Conservation (phyloP, 2,888 invertebrate genomes). For the Nasonovia ribisnigri region DNA sequence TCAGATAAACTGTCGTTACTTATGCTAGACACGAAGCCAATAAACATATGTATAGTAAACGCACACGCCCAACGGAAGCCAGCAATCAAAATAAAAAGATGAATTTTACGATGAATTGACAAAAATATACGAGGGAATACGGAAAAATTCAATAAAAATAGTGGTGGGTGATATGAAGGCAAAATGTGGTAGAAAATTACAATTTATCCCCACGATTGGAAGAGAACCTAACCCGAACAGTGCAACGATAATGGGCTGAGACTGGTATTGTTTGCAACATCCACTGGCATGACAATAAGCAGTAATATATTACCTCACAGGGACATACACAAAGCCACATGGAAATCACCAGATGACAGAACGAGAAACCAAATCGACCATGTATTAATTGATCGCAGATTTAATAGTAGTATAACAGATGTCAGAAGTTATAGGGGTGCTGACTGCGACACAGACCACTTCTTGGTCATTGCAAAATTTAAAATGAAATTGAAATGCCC, state of each 20-base stretch:
- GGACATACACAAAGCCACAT: too few relatives aligned
- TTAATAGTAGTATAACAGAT: too few relatives aligned
- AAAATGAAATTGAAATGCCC: background rate
- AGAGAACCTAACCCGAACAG: background rate
- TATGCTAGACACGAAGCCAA: background rate
- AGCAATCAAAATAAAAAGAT: background rate
- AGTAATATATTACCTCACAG: too few relatives aligned
- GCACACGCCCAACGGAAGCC: background rate
- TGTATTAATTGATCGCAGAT: too few relatives aligned
- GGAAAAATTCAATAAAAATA: background rate
- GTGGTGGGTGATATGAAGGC: background rate
- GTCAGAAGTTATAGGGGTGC: too few relatives aligned
- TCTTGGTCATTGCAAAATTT: background rate
- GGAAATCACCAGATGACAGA: too few relatives aligned
- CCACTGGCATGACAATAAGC: background rate
- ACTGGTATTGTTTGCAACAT: background rate
- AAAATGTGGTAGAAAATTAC: conserved; percentile 6
- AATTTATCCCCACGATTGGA: background rate
- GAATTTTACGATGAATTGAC: background rate
- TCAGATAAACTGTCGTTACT: background rate
- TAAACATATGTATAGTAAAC: background rate
- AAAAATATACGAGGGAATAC: background rate
- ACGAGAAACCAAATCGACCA: too few relatives aligned
- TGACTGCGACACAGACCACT: background rate
- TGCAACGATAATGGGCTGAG: background rate